phyloP scores from a whole-genome alignment of 2,113 vertebrate genomes.

The Mus musculus region GRCm39 chrX:43430001-43430500 shows the following conservation, averaged over 20 bases:
- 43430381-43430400: background rate
- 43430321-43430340: background rate
- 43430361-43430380: background rate
- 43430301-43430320: rapidly evolving
- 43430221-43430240: background rate
- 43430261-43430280: background rate
- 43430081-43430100: background rate
- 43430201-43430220: background rate
- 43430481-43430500: background rate
- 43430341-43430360: background rate
- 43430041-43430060: background rate
- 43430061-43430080: background rate
- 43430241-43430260: background rate
- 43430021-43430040: background rate
- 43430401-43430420: background rate
- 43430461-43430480: background rate
- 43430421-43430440: background rate
- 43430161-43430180: background rate
- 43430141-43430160: background rate
- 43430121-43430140: background rate
- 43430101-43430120: background rate
- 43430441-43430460: background rate
- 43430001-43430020: background rate
- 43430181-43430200: background rate
- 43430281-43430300: background rate